These are phyloP conservation scores for Blastomussa wellsi DNA, from an alignment of 92 coral and sea anemone genomes.

Conservation along the genomic window DNA sequence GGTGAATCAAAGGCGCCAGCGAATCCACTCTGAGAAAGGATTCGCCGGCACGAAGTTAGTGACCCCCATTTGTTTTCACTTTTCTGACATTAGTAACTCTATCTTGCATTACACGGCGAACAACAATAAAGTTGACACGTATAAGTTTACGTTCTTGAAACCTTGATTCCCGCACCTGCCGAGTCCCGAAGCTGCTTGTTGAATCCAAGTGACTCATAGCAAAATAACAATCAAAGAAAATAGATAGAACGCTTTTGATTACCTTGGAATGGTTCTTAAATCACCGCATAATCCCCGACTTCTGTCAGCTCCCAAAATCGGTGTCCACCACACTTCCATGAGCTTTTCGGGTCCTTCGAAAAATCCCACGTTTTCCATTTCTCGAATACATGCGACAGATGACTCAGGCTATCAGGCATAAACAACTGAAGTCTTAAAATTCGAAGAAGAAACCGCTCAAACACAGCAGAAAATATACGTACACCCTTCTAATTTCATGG, in stretches of 20 bases:
- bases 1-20: no score
- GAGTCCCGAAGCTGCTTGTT: not conserved
- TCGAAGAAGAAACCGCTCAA: not conserved
- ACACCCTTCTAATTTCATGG: no score
- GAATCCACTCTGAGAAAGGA: no score
- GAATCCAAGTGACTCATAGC: not conserved
- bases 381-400: conserved; percentile 34
- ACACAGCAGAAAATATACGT: not conserved
- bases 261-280: conserved; percentile 80
- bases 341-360: conserved; percentile 99
- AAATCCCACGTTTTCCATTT: conserved; percentile 77
- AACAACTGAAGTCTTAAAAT: conserved; percentile 24
- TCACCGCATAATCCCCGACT: conserved; percentile 46
- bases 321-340: conserved; percentile 97
- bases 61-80: no score
- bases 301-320: conserved; percentile 54
- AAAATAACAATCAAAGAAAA: not conserved
- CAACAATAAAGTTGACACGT: no score
- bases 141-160: not conserved
- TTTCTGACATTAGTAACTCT: no score
- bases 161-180: not conserved
- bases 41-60: no score
- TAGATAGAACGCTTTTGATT: not conserved
- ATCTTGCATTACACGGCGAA: no score
- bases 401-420: conserved; percentile 52